These are phyloP conservation scores for Falcunculus frontatus DNA, from an alignment of 2,113 vertebrate genomes.

Conservation along the genomic window DNA sequence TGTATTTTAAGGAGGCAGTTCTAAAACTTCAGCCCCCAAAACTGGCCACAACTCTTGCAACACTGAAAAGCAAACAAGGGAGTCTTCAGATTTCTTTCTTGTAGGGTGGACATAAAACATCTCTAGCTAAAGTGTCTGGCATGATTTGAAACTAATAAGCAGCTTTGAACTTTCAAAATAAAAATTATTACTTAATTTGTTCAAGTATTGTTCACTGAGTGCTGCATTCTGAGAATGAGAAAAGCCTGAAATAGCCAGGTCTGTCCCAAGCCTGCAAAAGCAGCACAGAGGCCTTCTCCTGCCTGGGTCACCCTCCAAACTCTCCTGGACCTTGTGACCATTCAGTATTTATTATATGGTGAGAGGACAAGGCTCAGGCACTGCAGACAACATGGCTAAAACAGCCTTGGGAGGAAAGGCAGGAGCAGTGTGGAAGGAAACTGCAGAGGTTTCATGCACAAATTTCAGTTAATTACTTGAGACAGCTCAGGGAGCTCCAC, in stretches of 20 bases:
- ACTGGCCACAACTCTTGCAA: background rate
- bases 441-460: background rate
- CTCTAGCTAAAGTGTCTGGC: background rate
- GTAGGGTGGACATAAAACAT: background rate
- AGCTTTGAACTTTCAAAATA: background rate
- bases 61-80: background rate
- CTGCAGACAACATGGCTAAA: background rate
- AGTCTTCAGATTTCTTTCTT: background rate
- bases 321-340: background rate
- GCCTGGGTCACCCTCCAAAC: background rate
- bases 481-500: background rate
- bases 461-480: background rate
- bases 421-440: background rate
- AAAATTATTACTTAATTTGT: background rate
- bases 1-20: background rate
- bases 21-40: background rate
- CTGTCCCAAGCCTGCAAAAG: background rate
- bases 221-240: background rate
- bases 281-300: background rate
- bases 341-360: background rate
- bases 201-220: background rate
- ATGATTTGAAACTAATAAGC: background rate
- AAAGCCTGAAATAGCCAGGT: background rate
- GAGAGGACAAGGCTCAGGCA: background rate
- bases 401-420: background rate